phyloP scores from a whole-genome alignment of 2,888 invertebrate species.

The Nasonia oneida region DNA sequence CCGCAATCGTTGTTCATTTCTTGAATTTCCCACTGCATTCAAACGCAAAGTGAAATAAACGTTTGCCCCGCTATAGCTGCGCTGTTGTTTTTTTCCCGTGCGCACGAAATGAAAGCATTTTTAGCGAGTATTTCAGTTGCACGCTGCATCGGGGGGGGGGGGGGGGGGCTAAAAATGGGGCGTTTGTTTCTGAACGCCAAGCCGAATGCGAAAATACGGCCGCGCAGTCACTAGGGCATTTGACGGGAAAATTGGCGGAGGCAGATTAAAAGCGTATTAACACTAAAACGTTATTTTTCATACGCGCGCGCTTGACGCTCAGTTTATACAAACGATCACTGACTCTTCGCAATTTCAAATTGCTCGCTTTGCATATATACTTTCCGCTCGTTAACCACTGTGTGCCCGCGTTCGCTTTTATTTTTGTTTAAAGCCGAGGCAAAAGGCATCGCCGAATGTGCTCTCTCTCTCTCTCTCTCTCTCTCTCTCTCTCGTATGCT shows the following conservation, averaged over 20 bases:
- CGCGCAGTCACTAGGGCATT: slow-evolving; percentile 18
- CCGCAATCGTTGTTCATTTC: neutral
- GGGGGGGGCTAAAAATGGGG: neutral
- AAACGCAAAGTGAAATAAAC: neutral
- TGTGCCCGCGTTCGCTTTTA: neutral
- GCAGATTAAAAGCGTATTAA: slow-evolving; percentile 54
- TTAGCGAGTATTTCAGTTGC: slow-evolving; percentile 23
- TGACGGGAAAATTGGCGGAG: slow-evolving; percentile 38
- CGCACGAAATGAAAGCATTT: slow-evolving; percentile 21
- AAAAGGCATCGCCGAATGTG: slow-evolving; percentile 10
- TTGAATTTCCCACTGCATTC: neutral
- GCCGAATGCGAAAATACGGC: slow-evolving; percentile 33
- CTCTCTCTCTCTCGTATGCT: neutral
- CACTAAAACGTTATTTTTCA: slow-evolving; percentile 36
- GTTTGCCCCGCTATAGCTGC: neutral
- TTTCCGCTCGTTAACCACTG: slow-evolving; percentile 25
- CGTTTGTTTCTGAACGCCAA: slow-evolving; percentile 30
- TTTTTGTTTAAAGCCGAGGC: neutral
- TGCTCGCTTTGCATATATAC: neutral
- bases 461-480: neutral
- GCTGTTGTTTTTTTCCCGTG: neutral
- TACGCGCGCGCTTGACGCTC: neutral
- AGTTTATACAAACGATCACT: slow-evolving; percentile 24
- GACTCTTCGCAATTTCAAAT: slow-evolving; percentile 37
- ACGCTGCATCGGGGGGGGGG: neutral